These are phyloP conservation scores for Orthonevra nobilis DNA, from an alignment of 2,888 invertebrate genomes.

Conservation along the genomic window DNA sequence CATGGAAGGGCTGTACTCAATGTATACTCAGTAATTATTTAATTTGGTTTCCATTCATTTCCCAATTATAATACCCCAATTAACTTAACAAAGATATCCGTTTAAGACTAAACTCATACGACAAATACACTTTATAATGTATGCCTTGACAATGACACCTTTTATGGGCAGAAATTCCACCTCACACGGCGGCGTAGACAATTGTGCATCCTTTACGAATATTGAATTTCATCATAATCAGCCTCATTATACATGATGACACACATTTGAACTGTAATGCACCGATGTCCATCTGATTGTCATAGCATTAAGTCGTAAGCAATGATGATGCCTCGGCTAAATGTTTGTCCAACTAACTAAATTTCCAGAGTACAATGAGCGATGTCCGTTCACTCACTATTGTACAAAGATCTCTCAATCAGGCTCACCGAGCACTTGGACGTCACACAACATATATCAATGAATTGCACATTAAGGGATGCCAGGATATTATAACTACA, in stretches of 20 bases:
- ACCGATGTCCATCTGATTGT: slow-evolving; percentile 9
- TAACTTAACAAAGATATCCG: slow-evolving; percentile 28
- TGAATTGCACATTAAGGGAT: neutral
- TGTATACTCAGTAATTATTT: too few relatives aligned
- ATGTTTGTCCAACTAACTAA: slow-evolving; percentile 14
- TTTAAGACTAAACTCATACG: slow-evolving; percentile 3
- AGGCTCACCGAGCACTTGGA: neutral
- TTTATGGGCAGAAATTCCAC: too few relatives aligned
- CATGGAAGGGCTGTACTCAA: too few relatives aligned
- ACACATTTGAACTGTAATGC: slow-evolving; percentile 14
- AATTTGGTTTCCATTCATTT: too few relatives aligned
- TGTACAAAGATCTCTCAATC: slow-evolving; percentile 35
- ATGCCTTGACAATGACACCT: too few relatives aligned
- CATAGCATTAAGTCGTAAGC: neutral
- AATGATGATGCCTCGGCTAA: slow-evolving; percentile 15
- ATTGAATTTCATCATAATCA: slow-evolving; percentile 8
- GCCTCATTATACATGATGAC: slow-evolving; percentile 8
- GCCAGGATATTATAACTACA: neutral
- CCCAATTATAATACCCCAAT: slow-evolving; percentile 17
- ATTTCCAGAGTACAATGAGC: slow-evolving; percentile 4
- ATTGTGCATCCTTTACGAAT: slow-evolving; percentile 1
- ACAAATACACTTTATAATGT: too few relatives aligned
- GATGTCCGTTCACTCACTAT: too few relatives aligned
- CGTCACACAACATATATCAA: neutral
- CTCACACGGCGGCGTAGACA: neutral